Evolutionary conservation across 2,797 vertebrate species (phyloP), one percentile per base, ranked within the genome.

Genomic region (Muscicapa comitata): DNA sequence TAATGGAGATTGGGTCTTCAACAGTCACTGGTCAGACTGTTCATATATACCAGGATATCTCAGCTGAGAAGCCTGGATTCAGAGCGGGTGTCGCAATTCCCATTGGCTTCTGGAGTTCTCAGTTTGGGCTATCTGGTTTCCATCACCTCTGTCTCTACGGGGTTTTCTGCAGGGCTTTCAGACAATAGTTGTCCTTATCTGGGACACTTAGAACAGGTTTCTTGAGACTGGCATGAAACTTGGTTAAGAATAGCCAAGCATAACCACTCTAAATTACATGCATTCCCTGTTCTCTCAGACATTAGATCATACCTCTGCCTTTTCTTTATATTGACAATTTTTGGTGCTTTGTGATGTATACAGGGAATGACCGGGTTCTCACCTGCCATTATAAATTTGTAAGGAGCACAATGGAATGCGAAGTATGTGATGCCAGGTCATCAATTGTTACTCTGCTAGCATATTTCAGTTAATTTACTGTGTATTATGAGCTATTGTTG

Each of bases 21-120:
- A 5, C 1, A 1, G 12, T 71, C 48, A 23, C 31, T 73, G 7
- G 0, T 18, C 3, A 0, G 37, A 17, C 16, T 61, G 24, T 10
- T 37, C 1, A 0, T 47, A 4, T 24, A 2, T 48, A 48, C 28
- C 19, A 28, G 10, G 8, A 43, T 57, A 24, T 86, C 25, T 81
- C 31, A 17, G 5, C n/a, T 75, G 23, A 35, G 63, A 76, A 17
- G 3, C 51, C 40, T 66, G 17, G 6, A 26, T 29, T 63, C 29
- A 33, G 63, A 65, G n/a, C 5, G 31, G 17, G 2, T 21, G 11
- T 53, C 15, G 9, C 0, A 0, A 63, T 63, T 70, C 37, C 19
- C 1, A 2, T 2, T 43, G 38, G 35, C 10, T 68, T 80, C 35
- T 54, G 26, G 23, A 58, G 25, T 58, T 51, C 48, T 79, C 11